Conservation (phyloP, 2,113 vertebrate genomes). For the Plestiodon gilberti region DNA sequence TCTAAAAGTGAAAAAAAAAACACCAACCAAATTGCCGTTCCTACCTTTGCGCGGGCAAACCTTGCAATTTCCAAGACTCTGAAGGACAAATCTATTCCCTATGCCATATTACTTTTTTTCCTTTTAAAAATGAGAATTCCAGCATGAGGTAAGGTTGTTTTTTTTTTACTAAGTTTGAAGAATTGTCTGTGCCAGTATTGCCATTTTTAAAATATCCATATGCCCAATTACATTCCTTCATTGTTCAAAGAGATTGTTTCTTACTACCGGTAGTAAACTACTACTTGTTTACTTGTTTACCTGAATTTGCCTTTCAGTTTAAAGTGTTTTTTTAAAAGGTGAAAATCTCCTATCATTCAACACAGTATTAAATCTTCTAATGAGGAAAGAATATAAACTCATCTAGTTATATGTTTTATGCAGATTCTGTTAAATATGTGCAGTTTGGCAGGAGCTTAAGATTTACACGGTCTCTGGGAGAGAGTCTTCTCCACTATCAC, state of each 20-base stretch:
- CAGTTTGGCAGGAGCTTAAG: too few species aligned
- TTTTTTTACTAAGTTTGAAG: not conserved
- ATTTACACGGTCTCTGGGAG: too few species aligned
- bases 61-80: not conserved
- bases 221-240: not conserved
- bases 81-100: not conserved
- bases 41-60: too few species aligned
- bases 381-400: not conserved
- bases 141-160: not conserved
- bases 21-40: too few species aligned
- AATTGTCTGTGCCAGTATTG: not conserved
- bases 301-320: not conserved
- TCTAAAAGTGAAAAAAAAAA: too few species aligned
- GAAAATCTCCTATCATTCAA: not conserved
- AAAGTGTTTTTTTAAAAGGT: slow-evolving; percentile 1
- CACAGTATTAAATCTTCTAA: not conserved
- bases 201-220: slow-evolving; percentile 14
- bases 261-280: not conserved
- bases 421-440: not conserved
- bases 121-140: slow-evolving; percentile 35
- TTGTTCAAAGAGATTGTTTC: not conserved
- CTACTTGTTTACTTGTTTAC: not conserved
- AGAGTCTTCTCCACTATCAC: too few species aligned
- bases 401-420: not conserved
- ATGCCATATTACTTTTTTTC: slow-evolving; percentile 15